These are phyloP conservation scores for Boloria euphrosyne DNA, from an alignment of 2,888 invertebrate species.

Conservation along the genomic window DNA sequence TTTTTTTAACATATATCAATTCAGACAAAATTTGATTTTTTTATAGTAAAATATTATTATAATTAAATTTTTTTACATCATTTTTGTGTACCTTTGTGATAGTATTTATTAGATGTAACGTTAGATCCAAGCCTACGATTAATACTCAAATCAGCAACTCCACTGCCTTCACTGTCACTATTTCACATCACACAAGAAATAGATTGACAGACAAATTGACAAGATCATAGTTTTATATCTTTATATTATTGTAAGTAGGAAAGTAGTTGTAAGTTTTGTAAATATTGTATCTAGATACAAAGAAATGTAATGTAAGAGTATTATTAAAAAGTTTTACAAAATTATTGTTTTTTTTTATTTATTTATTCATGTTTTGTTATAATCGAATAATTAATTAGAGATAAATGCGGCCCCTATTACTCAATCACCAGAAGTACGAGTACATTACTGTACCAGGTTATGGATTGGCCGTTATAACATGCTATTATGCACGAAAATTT, in stretches of 20 bases:
- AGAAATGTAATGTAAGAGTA: conserved; percentile 67
- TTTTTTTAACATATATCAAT: too few relatives aligned
- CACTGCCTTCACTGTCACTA: conserved; percentile 50
- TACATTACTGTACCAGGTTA: too few relatives aligned
- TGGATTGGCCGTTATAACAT: too few relatives aligned
- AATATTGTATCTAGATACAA: conserved; percentile 80
- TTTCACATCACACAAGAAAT: conserved; percentile 36
- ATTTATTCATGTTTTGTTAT: not conserved
- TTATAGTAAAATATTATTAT: too few relatives aligned
- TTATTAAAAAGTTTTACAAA: conserved; percentile 73
- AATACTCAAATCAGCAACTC: conserved; percentile 68
- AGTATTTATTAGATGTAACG: conserved; percentile 48
- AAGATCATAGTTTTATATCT: conserved; percentile 50
- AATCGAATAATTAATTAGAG: too few relatives aligned
- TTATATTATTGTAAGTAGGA: conserved; percentile 35
- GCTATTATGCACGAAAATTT: too few relatives aligned
- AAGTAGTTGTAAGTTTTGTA: conserved; percentile 65
- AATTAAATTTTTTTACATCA: not conserved
- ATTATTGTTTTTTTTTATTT: conserved; percentile 32
- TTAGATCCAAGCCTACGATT: conserved; percentile 50
- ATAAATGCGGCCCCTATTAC: too few relatives aligned
- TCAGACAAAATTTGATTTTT: too few relatives aligned
- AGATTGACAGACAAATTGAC: conserved; percentile 53
- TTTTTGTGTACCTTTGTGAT: conserved; percentile 71
- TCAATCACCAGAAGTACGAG: too few relatives aligned